Evolutionary conservation across 2,797 vertebrate genomes (phyloP).

Genomic region (Etheostoma nigrum): DNA sequence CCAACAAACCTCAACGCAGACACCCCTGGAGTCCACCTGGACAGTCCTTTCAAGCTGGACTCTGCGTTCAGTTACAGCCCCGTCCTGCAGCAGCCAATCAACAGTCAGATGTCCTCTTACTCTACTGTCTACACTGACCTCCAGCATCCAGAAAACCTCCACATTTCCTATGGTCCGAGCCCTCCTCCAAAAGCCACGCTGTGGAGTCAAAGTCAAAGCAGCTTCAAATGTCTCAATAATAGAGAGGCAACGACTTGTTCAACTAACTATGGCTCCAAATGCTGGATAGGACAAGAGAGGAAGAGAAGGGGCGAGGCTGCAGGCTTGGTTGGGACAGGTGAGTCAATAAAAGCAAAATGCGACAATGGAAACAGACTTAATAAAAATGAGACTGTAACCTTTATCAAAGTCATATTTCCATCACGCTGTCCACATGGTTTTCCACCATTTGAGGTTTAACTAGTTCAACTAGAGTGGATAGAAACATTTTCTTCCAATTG

Average conservation of each 20-base stretch:
- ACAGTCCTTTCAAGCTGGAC: constrained; percentile 41
- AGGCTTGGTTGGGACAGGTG: constrained; percentile 50
- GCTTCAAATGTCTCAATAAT: background rate
- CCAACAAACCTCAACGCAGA: background rate
- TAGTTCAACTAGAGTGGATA: background rate
- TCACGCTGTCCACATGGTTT: background rate
- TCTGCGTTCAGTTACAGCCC: constrained; percentile 22
- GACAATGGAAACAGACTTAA: background rate
- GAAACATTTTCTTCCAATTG: background rate
- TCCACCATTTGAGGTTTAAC: background rate
- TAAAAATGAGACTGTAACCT: too few species aligned
- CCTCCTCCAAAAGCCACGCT: constrained; percentile 7
- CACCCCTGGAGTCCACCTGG: background rate
- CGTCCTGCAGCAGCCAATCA: constrained; percentile 19
- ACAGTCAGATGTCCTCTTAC: background rate
- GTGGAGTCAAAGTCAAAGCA: constrained; percentile 25
- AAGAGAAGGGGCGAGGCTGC: constrained; percentile 72
- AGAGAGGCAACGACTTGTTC: background rate
- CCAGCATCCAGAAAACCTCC: background rate
- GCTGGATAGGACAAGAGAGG: constrained; percentile 73
- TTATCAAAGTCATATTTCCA: background rate
- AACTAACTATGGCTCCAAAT: constrained; percentile 46
- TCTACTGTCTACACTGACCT: constrained; percentile 3
- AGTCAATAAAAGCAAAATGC: background rate
- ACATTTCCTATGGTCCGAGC: constrained; percentile 8